These are phyloP conservation scores for Natator depressus DNA, from an alignment of 2,113 vertebrate species.

Conservation along the genomic window DNA sequence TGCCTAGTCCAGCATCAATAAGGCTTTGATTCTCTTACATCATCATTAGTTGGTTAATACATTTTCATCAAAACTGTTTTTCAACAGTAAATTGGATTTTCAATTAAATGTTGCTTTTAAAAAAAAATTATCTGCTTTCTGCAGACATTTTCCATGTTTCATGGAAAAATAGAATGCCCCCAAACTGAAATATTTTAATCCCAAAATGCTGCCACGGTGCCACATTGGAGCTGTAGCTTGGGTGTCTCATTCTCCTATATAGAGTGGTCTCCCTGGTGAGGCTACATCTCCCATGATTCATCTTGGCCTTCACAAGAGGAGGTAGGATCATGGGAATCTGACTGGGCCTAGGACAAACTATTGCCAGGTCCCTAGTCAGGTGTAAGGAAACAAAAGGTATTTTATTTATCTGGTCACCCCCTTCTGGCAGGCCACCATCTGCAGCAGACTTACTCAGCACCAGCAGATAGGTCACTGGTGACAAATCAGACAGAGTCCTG, in stretches of 20 bases:
- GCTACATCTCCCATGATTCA: neutral
- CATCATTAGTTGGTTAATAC: neutral
- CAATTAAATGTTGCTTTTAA: neutral
- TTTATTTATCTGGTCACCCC: neutral
- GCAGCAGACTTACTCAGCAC: neutral
- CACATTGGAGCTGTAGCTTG: no score
- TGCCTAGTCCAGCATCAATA: neutral
- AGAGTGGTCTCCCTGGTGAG: neutral
- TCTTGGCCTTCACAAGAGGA: neutral
- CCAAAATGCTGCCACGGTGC: neutral
- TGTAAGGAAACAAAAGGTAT: neutral
- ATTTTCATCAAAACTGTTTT: neutral
- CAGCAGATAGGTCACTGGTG: neutral
- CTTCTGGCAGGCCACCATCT: neutral
- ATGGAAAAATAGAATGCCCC: neutral
- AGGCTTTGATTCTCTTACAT: neutral
- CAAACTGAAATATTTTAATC: neutral
- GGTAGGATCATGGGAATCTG: neutral
- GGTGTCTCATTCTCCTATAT: neutral
- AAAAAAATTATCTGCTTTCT: rapidly evolving
- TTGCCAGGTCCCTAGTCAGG: neutral
- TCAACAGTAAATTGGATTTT: rapidly evolving
- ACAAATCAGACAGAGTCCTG: neutral
- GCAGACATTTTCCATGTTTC: neutral
- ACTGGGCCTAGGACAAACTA: neutral